Base-by-base conservation (phyloP, 2,888 invertebrate species). In the Leucophenga maculata region DNA sequence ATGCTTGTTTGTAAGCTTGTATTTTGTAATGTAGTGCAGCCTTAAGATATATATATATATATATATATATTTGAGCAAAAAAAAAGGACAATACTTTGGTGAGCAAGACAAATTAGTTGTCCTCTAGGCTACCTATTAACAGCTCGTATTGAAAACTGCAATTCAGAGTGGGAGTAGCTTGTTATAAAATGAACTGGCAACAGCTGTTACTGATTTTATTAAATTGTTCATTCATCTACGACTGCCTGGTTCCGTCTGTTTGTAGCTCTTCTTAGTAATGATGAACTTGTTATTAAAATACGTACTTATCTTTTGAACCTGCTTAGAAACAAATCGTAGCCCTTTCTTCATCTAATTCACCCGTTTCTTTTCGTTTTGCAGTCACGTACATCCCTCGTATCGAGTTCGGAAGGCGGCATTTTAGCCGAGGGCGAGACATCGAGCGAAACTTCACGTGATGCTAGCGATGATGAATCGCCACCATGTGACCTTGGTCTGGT, bases 401-500 rank as follows among this genome's bases (percentile, higher is more conserved):
- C 89, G 71, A 88, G 88, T 77, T 91, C 90, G 72, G 91, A 91
- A 81, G 91, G 90, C 78, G 91, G 91, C 82, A 90, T 90, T 77
- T 89, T 91, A 82, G 89, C 89, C 75, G 89, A 88, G 78, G 89
- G 88, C 80, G 92, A 92, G 83, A 92, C 92, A 11, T 92, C 92
- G 77, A 92, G 91, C 32, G 80, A 92, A 84, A 91, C 91, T 77
- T 91, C 92, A 8, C 91, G 91, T 57, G 83, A 82, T 62, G 83
- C 82, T 65, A 90, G 90, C 75, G 84, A 87, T 66, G 86, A 87
- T 77, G 82, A 82, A 74, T 92, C 92, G 69, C 93, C 93, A 74
- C 94, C 95, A 74, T 96, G 95, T 88, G 94, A 94, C 90, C 94
- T 96, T 85, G 93, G 94, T 22, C 90, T 96, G 75, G 91, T 96